Percentiles rank a stretch among this genome's conserved stretches.
phyloP scores from a whole-genome alignment of 2,113 vertebrate genomes.

The Carassius carassius region DNA sequence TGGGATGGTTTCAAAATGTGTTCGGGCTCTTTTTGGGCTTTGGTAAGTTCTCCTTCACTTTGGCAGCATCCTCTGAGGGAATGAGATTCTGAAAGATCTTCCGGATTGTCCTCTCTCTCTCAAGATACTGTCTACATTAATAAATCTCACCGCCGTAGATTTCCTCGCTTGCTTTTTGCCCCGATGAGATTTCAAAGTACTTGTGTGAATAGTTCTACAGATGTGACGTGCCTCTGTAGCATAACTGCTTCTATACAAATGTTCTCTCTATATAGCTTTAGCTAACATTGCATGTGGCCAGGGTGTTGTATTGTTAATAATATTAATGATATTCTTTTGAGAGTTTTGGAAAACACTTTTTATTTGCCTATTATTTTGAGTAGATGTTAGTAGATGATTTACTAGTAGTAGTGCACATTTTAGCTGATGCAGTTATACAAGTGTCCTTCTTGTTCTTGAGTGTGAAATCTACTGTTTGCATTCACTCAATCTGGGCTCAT shows the following conservation, averaged over 20 bases:
- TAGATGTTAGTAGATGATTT: conserved; percentile 28
- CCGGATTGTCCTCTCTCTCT: conserved; percentile 3
- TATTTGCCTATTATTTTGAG: conserved; percentile 29
- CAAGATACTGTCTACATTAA: conserved; percentile 15
- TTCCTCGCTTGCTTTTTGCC: conserved; percentile 50
- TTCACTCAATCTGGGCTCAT: conserved; percentile 22
- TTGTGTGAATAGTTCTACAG: conserved; percentile 46
- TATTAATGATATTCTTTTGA: conserved; percentile 37
- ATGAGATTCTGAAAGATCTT: conserved; percentile 44
- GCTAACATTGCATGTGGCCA: conserved; percentile 50
- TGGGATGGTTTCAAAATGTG: conserved; percentile 68
- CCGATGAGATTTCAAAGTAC: conserved; percentile 51
- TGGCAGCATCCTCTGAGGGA: conserved; percentile 39
- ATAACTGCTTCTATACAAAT: conserved; percentile 39
- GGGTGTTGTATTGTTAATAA: conserved; percentile 44
- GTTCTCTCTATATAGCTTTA: conserved; percentile 47
- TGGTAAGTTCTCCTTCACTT: conserved; percentile 42
- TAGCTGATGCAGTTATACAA: conserved; percentile 58
- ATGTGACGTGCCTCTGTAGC: conserved; percentile 54
- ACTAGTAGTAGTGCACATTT: conserved; percentile 47
- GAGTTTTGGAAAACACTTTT: conserved; percentile 27
- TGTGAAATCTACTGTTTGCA: conserved; percentile 46
- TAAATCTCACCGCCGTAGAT: conserved; percentile 35
- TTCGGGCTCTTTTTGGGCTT: conserved; percentile 48
- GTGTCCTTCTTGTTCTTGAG: conserved; percentile 59